Evolutionary conservation across 1,140 invertebrate genomes (phyloP).

Genomic region (Dufourea novaeangliae): DNA sequence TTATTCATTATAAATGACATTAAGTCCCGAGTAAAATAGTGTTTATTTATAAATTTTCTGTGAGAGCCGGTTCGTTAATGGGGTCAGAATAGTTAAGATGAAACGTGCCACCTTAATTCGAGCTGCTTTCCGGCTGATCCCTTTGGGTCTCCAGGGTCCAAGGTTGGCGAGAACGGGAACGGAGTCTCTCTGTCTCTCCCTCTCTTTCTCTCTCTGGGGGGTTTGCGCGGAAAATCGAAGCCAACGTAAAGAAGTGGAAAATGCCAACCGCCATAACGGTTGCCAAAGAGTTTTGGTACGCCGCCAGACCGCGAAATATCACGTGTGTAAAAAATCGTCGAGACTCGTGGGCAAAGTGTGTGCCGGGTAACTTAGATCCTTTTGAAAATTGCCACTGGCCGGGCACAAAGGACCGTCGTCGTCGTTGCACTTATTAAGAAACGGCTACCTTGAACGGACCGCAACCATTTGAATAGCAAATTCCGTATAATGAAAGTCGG

Average conservation of each 20-base stretch:
- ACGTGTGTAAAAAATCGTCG: neutral
- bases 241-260: neutral
- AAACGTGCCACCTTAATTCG: neutral
- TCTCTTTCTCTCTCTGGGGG: no score
- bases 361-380: neutral
- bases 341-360: neutral
- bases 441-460: neutral
- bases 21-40: no score
- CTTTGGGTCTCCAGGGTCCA: neutral
- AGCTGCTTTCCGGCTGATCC: neutral
- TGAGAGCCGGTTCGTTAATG: no score
- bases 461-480: constrained; percentile 42
- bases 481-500: constrained; percentile 19
- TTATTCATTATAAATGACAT: no score
- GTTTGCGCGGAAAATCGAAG: constrained; percentile 8
- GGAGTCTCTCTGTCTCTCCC: no score
- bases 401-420: neutral
- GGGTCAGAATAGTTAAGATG: neutral
- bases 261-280: neutral
- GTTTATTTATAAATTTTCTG: no score
- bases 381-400: constrained; percentile 18
- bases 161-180: no score
- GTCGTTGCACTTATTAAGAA: constrained; percentile 5
- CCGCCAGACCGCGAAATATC: neutral
- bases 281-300: constrained; percentile 14